Conservation (phyloP, 2,113 vertebrate species). For the Ictalurus furcatus region DNA sequence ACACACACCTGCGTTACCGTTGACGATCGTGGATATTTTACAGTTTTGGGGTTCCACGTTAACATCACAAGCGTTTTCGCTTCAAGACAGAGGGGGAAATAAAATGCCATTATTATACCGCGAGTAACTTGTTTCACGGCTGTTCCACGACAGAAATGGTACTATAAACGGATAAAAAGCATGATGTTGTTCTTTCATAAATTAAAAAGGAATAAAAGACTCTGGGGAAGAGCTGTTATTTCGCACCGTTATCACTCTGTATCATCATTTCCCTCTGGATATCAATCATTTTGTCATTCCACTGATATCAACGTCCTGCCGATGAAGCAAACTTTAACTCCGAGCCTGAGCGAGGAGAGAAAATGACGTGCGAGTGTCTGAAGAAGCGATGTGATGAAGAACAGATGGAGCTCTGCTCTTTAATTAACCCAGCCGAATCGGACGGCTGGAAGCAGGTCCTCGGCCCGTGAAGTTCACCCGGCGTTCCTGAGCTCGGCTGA, state of each 20-base stretch:
- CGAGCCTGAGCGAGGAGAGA: not conserved
- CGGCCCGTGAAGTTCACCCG: conserved; percentile 80
- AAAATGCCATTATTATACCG: not conserved
- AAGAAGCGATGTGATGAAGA: conserved; percentile 68
- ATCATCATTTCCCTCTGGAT: not conserved
- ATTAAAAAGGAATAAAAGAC: not conserved
- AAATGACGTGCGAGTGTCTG: conserved; percentile 13
- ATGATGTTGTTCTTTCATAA: not conserved
- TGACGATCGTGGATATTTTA: not conserved
- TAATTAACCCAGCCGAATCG: conserved; percentile 83
- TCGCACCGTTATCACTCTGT: not conserved
- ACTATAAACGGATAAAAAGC: not conserved
- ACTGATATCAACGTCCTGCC: not conserved
- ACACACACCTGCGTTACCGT: not conserved
- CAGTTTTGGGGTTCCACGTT: not conserved
- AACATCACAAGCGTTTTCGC: not conserved
- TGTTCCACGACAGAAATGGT: not conserved
- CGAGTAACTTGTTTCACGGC: not conserved
- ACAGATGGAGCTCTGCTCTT: conserved; percentile 83
- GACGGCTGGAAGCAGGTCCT: conserved; percentile 76
- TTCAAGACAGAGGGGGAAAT: not conserved
- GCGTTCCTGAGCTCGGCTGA: conserved; percentile 34
- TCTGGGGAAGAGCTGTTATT: not conserved
- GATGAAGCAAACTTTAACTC: not conserved
- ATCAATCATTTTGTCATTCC: conserved; percentile 1